Evolutionary conservation across 2,888 invertebrate species (phyloP).

Genomic region (Neoitamus cyanurus): DNA sequence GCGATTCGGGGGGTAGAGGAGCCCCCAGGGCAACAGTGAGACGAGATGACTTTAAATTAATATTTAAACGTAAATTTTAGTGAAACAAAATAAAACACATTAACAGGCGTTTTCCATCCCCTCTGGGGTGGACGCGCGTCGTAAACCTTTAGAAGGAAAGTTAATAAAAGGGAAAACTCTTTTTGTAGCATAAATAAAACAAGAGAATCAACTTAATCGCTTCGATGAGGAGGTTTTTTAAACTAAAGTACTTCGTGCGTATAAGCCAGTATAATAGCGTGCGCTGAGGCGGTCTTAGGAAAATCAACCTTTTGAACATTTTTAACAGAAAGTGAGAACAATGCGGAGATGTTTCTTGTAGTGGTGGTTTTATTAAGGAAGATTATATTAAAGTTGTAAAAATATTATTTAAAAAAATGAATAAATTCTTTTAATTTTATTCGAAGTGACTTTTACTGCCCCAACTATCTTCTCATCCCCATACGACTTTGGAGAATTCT

Average conservation of each 20-base stretch:
- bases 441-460: neutral
- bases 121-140: neutral
- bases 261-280: neutral
- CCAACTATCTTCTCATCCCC: too few species aligned
- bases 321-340: conserved; percentile 15
- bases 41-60: conserved; percentile 19
- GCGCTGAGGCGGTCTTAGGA: neutral
- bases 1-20: neutral
- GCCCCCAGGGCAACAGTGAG: neutral
- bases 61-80: neutral
- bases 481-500: too few species aligned
- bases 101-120: neutral
- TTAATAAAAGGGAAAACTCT: conserved; percentile 5
- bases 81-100: neutral
- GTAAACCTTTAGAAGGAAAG: neutral
- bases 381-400: conserved; percentile 43
- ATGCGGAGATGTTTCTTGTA: conserved; percentile 17
- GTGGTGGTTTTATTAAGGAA: conserved; percentile 39
- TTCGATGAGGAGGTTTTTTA: conserved; percentile 16
- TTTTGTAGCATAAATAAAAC: conserved; percentile 18
- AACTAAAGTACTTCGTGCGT: conserved; percentile 25
- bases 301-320: conserved; percentile 40
- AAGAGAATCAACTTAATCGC: conserved; percentile 7
- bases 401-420: conserved; percentile 34
- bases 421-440: conserved; percentile 39